phyloP scores from a whole-genome alignment of 2,888 invertebrate genomes.

The Eurytoma californica region DNA sequence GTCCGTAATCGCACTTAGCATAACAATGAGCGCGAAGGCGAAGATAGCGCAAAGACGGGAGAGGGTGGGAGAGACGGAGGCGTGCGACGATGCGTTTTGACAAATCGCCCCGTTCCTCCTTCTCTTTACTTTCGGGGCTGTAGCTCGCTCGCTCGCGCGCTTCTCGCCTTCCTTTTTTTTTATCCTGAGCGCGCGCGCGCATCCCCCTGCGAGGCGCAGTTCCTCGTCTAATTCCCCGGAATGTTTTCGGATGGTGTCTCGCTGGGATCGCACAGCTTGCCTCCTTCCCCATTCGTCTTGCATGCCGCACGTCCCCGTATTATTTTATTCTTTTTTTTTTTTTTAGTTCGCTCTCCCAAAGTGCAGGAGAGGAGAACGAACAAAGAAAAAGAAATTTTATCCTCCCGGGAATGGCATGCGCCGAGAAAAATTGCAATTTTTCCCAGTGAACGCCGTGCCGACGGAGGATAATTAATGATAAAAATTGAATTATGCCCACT shows the following conservation, averaged over 20 bases:
- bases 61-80: constrained; percentile 51
- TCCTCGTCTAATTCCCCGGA: constrained; percentile 72
- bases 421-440: constrained; percentile 16
- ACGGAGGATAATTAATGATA: no score
- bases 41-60: constrained; percentile 51
- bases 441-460: background rate
- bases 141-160: constrained; percentile 28
- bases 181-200: constrained; percentile 44
- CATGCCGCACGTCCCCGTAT: constrained; percentile 31
- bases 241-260: constrained; percentile 72
- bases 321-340: constrained; percentile 30
- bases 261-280: constrained; percentile 70
- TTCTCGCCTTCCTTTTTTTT: constrained; percentile 25
- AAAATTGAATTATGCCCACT: no score
- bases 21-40: constrained; percentile 66
- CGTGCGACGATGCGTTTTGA: constrained; percentile 68
- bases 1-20: constrained; percentile 67
- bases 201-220: constrained; percentile 50
- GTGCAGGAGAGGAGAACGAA: constrained; percentile 20
- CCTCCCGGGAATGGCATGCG: background rate
- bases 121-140: constrained; percentile 58
- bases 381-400: constrained; percentile 16
- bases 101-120: constrained; percentile 67
- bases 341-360: constrained; percentile 44
- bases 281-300: constrained; percentile 62